These are phyloP conservation scores for Procavia capensis DNA, from an alignment of 2,113 vertebrate species.

Conservation along the genomic window DNA sequence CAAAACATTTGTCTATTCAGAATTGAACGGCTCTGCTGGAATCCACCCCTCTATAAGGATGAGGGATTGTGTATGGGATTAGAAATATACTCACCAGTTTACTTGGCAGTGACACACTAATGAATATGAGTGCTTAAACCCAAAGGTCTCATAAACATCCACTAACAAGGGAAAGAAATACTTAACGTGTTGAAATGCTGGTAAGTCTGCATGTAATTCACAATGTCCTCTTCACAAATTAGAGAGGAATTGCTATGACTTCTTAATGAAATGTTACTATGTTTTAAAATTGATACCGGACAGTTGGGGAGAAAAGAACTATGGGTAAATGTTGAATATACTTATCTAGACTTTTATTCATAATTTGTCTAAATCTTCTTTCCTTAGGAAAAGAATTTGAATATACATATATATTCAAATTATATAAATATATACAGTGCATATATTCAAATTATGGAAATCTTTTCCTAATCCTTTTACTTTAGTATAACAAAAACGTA, in stretches of 20 bases:
- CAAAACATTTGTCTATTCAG: background rate
- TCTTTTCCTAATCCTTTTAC: conserved; percentile 75
- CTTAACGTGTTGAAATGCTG: conserved; percentile 75
- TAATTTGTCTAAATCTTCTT: conserved; percentile 81
- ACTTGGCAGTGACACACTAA: conserved; percentile 64
- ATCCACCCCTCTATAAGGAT: background rate
- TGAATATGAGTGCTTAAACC: conserved; percentile 72
- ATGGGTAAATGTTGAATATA: conserved; percentile 72
- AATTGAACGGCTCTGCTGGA: background rate
- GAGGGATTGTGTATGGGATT: conserved; percentile 11
- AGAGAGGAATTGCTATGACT: conserved; percentile 73
- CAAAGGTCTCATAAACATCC: conserved; percentile 80
- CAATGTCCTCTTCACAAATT: conserved; percentile 76
- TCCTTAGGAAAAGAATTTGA: conserved; percentile 59
- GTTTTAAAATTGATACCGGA: conserved; percentile 67
- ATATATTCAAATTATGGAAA: background rate
- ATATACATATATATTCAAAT: background rate
- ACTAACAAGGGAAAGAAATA: conserved; percentile 69
- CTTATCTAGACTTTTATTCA: conserved; percentile 80
- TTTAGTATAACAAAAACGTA: conserved; percentile 79
- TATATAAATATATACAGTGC: background rate
- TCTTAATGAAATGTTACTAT: conserved; percentile 81
- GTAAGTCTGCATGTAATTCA: conserved; percentile 76
- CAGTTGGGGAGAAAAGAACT: conserved; percentile 68
- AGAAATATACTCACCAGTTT: conserved; percentile 13